Evolutionary conservation across 2,888 invertebrate genomes (phyloP), one percentile per base, ranked within the genome.

Genomic region (Adineta ricciae): DNA sequence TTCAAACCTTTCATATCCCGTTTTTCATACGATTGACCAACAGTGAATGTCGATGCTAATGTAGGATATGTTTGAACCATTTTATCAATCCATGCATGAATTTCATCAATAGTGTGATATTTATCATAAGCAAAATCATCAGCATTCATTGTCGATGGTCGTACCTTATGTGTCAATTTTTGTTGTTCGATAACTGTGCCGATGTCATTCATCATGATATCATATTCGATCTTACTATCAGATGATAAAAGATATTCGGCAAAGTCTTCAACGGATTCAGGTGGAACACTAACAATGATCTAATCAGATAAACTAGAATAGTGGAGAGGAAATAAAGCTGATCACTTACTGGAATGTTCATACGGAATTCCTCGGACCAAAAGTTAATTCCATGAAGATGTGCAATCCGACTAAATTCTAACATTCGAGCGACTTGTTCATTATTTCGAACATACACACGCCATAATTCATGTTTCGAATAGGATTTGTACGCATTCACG

Each of bases 41-140:
- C 84, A 32, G 64, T 83, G 50, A 85, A 85, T 14, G 64, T 19
- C 9, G 84, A 36, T 1, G 64, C 84, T 16, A 85, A 19, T 32
- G 50, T 36, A 19, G 84, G 83, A 83, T 83, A 85, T 9, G 36
- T 32, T 19, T 41, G 19, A 64, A 64, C 54, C 11, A 64, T 85
- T 64, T 83, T 46, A 64, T 83, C 83, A 46, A 85, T 72, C 83
- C 84, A 85, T 49, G 49, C 49, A 36, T 56, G 46, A 36, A 85
- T 83, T 49, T 85, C 84, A 16, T 83, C 83, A 16, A 85, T 24
- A 24, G 84, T 85, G 50, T 85, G 84, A 38, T 85, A 85, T 27
- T 83, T 85, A 4, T 64, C 84, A 38, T 85, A 85, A 9, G 83
- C 84, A 50, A 85, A 85, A 64, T 85, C 84, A 84, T 83, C 27